Conservation (phyloP, 2,797 vertebrate genomes). For the Pangasius krempfi region DNA sequence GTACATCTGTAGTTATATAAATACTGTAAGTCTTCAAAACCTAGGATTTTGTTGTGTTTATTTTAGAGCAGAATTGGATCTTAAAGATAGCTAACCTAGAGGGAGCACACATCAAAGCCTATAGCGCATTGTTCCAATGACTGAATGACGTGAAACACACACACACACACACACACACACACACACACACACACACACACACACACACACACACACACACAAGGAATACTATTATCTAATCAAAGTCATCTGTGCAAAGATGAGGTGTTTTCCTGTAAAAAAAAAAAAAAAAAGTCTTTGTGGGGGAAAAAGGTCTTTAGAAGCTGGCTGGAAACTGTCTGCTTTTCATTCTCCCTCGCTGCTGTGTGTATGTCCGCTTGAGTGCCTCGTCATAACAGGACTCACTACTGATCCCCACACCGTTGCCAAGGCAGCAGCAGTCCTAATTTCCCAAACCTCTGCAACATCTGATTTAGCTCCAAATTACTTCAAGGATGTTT, state of each 20-base stretch:
- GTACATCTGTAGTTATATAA: neutral
- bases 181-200: neutral
- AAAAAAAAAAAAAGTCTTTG: neutral
- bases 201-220: neutral
- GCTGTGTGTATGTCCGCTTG: conserved; percentile 35
- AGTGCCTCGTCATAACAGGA: conserved; percentile 33
- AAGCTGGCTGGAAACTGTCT: neutral
- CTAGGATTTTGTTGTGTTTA: neutral
- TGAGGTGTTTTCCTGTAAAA: neutral
- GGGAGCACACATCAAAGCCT: neutral
- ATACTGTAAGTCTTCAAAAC: neutral
- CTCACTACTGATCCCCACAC: conserved; percentile 20
- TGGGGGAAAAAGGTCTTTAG: neutral
- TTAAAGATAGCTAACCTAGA: neutral
- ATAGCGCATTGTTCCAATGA: neutral
- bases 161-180: neutral
- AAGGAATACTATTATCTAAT: neutral
- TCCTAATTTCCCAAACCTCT: conserved; percentile 26
- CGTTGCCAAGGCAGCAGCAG: conserved; percentile 34
- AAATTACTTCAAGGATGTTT: conserved; percentile 20
- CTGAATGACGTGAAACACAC: neutral
- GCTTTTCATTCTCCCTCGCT: neutral
- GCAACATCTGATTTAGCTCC: conserved; percentile 12
- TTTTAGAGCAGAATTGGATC: neutral
- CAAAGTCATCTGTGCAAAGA: neutral